These are phyloP conservation scores for Spermophilus dauricus DNA, from an alignment of 2,113 vertebrate species.

Conservation along the genomic window DNA sequence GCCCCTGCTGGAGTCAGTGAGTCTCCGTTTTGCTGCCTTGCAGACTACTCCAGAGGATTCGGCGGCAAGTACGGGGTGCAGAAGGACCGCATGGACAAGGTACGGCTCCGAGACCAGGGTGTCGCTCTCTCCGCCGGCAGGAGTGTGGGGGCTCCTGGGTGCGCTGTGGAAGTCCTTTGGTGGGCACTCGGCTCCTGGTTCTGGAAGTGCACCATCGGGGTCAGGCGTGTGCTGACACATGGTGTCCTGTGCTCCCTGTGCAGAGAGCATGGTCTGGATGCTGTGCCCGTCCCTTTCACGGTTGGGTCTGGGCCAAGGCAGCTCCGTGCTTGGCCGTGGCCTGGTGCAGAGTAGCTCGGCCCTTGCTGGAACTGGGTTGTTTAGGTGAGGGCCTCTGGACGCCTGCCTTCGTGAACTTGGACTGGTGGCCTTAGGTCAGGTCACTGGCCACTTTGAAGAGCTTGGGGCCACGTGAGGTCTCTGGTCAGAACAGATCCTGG, in stretches of 20 bases:
- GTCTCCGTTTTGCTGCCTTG: slow-evolving; percentile 63
- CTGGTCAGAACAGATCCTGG: neutral
- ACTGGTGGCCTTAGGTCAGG: neutral
- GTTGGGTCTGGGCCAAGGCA: accelerated
- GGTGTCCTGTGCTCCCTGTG: neutral
- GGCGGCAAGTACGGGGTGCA: slow-evolving; percentile 98
- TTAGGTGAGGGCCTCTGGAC: accelerated
- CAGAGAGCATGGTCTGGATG: accelerated
- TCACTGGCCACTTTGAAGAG: accelerated
- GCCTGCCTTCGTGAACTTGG: neutral
- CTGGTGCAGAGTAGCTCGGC: neutral
- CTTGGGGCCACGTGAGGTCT: accelerated
- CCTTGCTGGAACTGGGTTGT: accelerated
- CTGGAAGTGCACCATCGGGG: accelerated
- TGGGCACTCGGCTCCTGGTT: accelerated
- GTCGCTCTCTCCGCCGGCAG: accelerated
- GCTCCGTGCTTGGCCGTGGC: neutral
- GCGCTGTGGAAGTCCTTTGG: accelerated
- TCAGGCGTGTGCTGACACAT: accelerated
- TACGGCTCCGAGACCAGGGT: slow-evolving; percentile 16
- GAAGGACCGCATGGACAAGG: slow-evolving; percentile 98
- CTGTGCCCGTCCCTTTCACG: accelerated
- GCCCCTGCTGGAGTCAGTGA: neutral
- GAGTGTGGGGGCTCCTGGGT: accelerated
- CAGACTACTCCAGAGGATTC: slow-evolving; percentile 98